Percentiles rank a stretch among this genome's conserved stretches.
phyloP scores from a whole-genome alignment of 64 coral and sea anemone species.

The Montipora sp. region DNA sequence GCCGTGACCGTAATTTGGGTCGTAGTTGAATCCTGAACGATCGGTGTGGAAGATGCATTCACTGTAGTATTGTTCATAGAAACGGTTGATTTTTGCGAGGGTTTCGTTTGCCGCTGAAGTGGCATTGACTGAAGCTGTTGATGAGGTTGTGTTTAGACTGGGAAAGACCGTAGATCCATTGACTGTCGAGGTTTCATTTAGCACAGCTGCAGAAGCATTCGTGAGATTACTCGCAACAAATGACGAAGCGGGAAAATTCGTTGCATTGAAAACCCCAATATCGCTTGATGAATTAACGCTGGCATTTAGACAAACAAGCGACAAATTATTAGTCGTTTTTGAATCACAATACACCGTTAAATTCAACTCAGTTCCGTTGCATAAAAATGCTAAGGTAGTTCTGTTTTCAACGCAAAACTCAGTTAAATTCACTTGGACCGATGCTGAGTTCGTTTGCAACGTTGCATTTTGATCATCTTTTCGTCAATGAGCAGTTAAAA shows the following conservation, averaged over 20 bases:
- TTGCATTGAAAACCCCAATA: slow-evolving; percentile 24
- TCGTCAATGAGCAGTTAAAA: slow-evolving; percentile 17
- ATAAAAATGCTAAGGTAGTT: background rate
- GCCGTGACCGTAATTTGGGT: background rate
- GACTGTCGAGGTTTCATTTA: background rate
- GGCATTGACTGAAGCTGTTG: background rate
- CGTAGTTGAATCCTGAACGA: background rate
- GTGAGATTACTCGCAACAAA: slow-evolving; percentile 16
- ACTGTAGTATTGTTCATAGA: background rate
- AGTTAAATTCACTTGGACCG: slow-evolving; percentile 40
- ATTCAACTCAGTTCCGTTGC: slow-evolving; percentile 62
- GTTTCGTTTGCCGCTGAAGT: background rate
- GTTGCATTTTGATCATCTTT: background rate
- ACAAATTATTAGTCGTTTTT: background rate
- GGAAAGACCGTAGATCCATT: background rate
- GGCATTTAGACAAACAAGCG: slow-evolving; percentile 44
- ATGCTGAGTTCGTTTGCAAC: slow-evolving; percentile 21
- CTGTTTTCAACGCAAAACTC: slow-evolving; percentile 36
- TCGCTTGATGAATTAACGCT: slow-evolving; percentile 20
- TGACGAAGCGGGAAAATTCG: slow-evolving; percentile 18
- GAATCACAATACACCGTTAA: slow-evolving; percentile 47
- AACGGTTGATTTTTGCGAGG: background rate
- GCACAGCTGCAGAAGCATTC: background rate
- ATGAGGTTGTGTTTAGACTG: background rate
- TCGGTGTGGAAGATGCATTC: slow-evolving; percentile 6